phyloP scores from a whole-genome alignment of 2,113 vertebrate species.

The Pomatorhinus ruficollis region DNA sequence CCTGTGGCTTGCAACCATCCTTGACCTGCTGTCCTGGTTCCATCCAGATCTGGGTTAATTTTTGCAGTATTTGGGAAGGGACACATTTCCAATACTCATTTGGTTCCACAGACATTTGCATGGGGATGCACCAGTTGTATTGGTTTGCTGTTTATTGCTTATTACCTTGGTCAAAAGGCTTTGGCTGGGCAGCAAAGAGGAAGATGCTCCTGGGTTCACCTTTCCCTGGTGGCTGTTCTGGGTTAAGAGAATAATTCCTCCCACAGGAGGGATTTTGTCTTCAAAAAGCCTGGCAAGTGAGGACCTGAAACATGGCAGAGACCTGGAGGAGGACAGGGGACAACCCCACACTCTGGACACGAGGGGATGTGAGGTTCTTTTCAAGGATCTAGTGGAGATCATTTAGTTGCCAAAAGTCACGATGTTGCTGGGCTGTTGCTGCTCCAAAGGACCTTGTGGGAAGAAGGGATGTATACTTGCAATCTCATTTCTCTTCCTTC shows the following conservation, averaged over 20 bases:
- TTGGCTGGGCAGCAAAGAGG: background rate
- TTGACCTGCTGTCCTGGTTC: background rate
- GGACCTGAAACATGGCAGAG: background rate
- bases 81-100: background rate
- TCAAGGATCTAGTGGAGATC: background rate
- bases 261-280: background rate
- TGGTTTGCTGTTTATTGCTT: background rate
- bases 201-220: background rate
- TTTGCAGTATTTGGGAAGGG: background rate
- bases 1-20: background rate
- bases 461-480: background rate
- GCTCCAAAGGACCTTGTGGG: background rate
- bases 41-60: background rate
- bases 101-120: background rate
- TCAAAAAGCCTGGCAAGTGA: fast-evolving
- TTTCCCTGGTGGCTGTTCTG: background rate
- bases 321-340: background rate
- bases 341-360: background rate
- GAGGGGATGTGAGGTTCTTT: background rate
- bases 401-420: background rate
- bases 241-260: background rate
- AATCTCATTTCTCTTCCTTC: background rate
- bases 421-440: background rate
- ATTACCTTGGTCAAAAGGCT: background rate
- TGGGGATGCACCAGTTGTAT: background rate